Percentiles rank a stretch among this genome's conserved stretches.
phyloP scores from a whole-genome alignment of 2,888 invertebrate genomes.

The Heliconius charithonia region DNA sequence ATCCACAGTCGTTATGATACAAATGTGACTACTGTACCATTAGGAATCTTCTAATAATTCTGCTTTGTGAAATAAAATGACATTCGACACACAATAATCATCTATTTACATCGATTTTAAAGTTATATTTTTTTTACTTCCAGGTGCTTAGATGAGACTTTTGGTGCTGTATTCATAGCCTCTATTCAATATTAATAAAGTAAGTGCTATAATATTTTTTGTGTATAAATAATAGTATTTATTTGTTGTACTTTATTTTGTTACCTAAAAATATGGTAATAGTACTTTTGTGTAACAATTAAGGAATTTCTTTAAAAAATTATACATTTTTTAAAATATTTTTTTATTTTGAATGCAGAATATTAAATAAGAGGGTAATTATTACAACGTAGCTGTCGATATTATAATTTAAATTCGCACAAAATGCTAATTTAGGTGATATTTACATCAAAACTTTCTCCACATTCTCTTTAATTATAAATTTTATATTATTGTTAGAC shows the following conservation, averaged over 20 bases:
- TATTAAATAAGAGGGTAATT: neutral
- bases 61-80: neutral
- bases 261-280: neutral
- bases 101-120: neutral
- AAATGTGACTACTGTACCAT: no score
- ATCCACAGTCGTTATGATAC: neutral
- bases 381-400: neutral
- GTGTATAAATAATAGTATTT: neutral
- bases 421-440: neutral
- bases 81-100: neutral
- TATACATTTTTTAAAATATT: no score
- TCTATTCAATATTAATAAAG: neutral
- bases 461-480: neutral
- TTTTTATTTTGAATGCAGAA: neutral
- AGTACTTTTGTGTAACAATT: no score
- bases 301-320: no score
- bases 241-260: neutral
- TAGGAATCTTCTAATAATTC: no score
- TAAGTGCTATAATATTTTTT: neutral
- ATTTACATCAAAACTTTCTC: slow-evolving; percentile 16
- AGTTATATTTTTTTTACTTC: neutral
- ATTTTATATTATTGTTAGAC: neutral
- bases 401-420: slow-evolving; percentile 14
- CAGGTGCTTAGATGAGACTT: slow-evolving; percentile 1
- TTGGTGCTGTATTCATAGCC: neutral